These are phyloP conservation scores for Dione juno DNA, from an alignment of 2,888 invertebrate species.

Conservation along the genomic window DNA sequence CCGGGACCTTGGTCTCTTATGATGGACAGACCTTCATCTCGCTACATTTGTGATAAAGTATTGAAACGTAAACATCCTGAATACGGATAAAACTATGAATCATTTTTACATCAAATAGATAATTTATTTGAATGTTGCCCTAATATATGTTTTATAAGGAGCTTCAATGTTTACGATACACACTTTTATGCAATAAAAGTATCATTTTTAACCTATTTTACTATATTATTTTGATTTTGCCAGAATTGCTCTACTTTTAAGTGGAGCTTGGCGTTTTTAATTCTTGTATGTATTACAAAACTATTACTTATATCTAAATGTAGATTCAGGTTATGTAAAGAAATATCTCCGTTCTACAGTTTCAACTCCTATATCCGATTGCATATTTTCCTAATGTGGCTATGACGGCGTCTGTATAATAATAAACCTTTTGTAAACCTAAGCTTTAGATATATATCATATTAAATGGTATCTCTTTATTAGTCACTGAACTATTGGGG, in stretches of 20 bases:
- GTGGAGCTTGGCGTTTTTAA: background rate
- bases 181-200: background rate
- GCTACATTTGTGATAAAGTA: slow-evolving; percentile 29
- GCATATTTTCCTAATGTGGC: too few species aligned
- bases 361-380: too few species aligned
- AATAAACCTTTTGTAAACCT: too few species aligned
- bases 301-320: too few species aligned
- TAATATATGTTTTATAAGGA: slow-evolving; percentile 4
- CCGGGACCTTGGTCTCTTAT: slow-evolving; percentile 11
- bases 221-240: background rate
- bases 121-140: slow-evolving; percentile 18
- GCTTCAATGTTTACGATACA: slow-evolving; percentile 2
- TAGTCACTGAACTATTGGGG: slow-evolving; percentile 6
- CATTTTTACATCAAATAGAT: slow-evolving; percentile 31
- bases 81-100: slow-evolving; percentile 42
- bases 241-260: background rate
- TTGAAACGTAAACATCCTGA: slow-evolving; percentile 48
- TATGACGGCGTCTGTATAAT: too few species aligned
- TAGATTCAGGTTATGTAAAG: too few species aligned
- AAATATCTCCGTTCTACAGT: too few species aligned
- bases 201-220: background rate
- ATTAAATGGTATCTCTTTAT: background rate
- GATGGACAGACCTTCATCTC: slow-evolving; percentile 27
- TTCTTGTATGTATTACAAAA: too few species aligned
- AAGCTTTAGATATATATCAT: background rate